Conservation (phyloP, 2,113 vertebrate species). For the Sturnira hondurensis region DNA sequence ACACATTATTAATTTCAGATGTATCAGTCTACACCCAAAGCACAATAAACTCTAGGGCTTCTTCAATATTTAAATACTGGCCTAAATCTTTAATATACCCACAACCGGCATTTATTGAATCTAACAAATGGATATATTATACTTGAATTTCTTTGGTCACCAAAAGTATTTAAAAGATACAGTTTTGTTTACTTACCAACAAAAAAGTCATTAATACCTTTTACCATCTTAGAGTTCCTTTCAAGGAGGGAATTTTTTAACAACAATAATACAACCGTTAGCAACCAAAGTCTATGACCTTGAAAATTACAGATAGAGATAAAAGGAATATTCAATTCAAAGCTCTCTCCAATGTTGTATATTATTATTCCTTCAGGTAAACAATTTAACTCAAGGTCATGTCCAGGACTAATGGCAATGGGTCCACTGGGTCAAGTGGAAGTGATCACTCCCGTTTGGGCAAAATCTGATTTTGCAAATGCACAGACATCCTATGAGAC, state of each 20-base stretch:
- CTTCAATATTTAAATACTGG: not conserved
- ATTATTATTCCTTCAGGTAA: not conserved
- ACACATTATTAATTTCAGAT: constrained; percentile 49
- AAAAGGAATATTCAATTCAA: not conserved
- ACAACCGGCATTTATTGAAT: not conserved
- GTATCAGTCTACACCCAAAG: not conserved
- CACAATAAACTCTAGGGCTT: not conserved
- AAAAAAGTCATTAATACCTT: constrained; percentile 5
- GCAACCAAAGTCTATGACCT: not conserved
- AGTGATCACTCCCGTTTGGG: not conserved
- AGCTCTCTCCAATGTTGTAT: not conserved
- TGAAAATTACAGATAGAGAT: not conserved
- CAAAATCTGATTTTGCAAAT: not conserved
- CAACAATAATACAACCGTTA: not conserved
- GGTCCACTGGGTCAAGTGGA: not conserved
- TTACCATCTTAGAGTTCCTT: not conserved
- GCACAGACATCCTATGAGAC: not conserved
- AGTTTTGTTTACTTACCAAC: not conserved
- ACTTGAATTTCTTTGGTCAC: constrained; percentile 4
- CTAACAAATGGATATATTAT: not conserved
- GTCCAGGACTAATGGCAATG: not conserved
- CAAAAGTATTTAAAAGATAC: not conserved
- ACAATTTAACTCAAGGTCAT: not conserved
- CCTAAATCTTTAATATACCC: not conserved
- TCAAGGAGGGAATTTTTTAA: not conserved